Percentiles rank a stretch among this genome's conserved stretches.
Conservation (phyloP, 2,797 vertebrate species). For the Strix occidentalis region DNA sequence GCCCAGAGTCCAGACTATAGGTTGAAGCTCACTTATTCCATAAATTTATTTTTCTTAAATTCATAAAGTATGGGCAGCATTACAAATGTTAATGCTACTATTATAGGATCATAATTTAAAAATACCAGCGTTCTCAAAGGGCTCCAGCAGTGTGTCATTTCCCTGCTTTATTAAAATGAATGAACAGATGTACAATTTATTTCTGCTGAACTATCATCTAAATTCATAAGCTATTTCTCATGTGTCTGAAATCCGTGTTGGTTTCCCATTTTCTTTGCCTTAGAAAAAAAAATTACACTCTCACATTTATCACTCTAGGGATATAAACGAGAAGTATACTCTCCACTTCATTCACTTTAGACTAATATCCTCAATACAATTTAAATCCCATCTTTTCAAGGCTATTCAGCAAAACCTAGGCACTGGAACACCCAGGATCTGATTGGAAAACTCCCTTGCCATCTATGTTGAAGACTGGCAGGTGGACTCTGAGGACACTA, state of each 20-base stretch:
- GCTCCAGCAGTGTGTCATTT: constrained; percentile 65
- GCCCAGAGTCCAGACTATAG: constrained; percentile 7
- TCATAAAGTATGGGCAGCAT: constrained; percentile 63
- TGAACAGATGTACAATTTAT: constrained; percentile 86
- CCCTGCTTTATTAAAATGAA: constrained; percentile 85
- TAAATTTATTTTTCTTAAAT: constrained; percentile 73
- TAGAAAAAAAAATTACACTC: constrained; percentile 53
- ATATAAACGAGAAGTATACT: constrained; percentile 56
- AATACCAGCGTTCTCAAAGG: constrained; percentile 67
- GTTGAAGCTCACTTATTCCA: constrained; percentile 58
- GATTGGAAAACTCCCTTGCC: background rate
- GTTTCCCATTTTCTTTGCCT: constrained; percentile 75
- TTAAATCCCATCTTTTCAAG: constrained; percentile 70
- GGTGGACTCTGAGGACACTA: background rate
- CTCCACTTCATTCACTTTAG: constrained; percentile 73
- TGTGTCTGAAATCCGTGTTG: constrained; percentile 75
- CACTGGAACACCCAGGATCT: background rate
- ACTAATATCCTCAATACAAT: constrained; percentile 67
- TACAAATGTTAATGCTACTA: constrained; percentile 74
- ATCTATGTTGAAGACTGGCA: background rate
- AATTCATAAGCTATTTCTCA: constrained; percentile 87
- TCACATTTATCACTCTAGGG: constrained; percentile 74
- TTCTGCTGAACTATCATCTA: constrained; percentile 79
- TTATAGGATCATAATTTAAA: constrained; percentile 77
- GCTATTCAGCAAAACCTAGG: constrained; percentile 33